Evolutionary conservation across 2,888 invertebrate species (phyloP).

Genomic region (Dascillus cervinus): DNA sequence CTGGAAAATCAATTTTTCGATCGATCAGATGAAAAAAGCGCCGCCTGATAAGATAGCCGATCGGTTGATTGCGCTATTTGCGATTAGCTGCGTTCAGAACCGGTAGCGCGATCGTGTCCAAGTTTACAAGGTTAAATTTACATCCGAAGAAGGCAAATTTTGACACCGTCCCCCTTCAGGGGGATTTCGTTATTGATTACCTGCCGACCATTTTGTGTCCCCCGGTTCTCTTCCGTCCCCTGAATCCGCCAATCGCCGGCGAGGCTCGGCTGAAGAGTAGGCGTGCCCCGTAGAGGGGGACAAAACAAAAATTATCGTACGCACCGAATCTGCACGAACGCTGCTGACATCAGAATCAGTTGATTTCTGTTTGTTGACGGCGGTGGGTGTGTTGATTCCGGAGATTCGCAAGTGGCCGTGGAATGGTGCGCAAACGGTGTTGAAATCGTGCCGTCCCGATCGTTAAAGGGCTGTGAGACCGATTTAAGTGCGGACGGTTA

Average conservation of each 20-base stretch:
- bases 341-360: constrained; percentile 20
- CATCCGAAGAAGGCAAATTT: constrained; percentile 30
- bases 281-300: constrained; percentile 22
- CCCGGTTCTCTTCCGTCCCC: constrained; percentile 28
- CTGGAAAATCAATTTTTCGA: too few species aligned
- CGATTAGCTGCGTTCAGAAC: too few species aligned
- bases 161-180: constrained; percentile 25
- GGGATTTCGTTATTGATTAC: constrained; percentile 36
- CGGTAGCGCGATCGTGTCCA: constrained; percentile 19
- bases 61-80: too few species aligned
- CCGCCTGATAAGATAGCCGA: too few species aligned
- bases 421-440: too few species aligned
- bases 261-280: constrained; percentile 13
- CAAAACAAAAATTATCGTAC: constrained; percentile 21
- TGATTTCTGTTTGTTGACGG: constrained; percentile 16
- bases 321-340: constrained; percentile 23
- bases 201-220: constrained; percentile 41
- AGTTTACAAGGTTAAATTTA: constrained; percentile 32
- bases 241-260: constrained; percentile 29
- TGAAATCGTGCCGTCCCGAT: too few species aligned
- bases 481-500: neutral
- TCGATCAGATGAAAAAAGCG: too few species aligned
- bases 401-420: too few species aligned
- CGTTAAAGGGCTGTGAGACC: too few species aligned
- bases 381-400: constrained; percentile 15